phyloP scores from a whole-genome alignment of 1,140 invertebrate species.

The Papilio dardanus region DNA sequence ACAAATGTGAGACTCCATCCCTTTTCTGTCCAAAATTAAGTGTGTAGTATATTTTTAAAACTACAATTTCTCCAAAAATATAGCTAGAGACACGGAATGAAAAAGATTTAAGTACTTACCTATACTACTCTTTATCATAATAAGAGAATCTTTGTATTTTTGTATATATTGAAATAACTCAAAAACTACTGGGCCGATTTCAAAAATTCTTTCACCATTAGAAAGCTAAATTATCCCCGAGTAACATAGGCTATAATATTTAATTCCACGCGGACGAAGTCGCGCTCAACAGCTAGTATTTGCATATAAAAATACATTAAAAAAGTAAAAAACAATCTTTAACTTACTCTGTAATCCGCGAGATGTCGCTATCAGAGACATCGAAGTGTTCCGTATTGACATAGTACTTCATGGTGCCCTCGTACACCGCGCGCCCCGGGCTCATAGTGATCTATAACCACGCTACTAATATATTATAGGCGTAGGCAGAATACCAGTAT shows the following conservation, averaged over 20 bases:
- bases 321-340: slow-evolving; percentile 24
- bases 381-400: background rate
- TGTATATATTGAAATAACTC: no score
- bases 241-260: background rate
- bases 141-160: no score
- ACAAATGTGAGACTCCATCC: background rate
- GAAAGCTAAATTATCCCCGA: no score
- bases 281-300: background rate
- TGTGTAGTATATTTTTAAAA: no score
- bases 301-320: no score
- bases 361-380: slow-evolving; percentile 45
- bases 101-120: no score
- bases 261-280: background rate
- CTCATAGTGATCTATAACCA: slow-evolving; percentile 47
- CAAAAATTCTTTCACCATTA: no score
- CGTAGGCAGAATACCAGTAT: slow-evolving; percentile 8
- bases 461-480: background rate
- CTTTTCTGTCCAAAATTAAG: no score
- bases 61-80: no score
- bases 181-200: no score
- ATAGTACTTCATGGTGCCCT: slow-evolving; percentile 48
- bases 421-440: slow-evolving; percentile 49
- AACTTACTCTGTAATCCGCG: slow-evolving; percentile 55
- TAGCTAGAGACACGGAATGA: no score
- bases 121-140: no score